A percentile compares a stretch with the other conserved stretches of the same genome.
Conservation (phyloP, 2,888 invertebrate genomes). For the Amblyjoppa proteus region DNA sequence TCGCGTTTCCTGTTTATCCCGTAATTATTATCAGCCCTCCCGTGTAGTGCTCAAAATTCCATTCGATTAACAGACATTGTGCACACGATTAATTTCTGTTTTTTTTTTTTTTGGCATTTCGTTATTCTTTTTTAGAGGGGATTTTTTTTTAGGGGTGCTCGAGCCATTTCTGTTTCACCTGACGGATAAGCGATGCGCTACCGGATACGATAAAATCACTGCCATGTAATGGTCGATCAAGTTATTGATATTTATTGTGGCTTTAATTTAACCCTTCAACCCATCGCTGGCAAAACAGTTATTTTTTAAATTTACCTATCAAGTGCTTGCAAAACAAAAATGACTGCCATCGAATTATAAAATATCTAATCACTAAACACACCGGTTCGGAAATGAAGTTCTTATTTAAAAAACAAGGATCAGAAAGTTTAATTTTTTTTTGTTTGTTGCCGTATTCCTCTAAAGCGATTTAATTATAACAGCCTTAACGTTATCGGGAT, state of each 20-base stretch:
- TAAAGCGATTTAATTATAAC: not conserved
- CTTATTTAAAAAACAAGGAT: not conserved
- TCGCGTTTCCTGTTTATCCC: slow-evolving; percentile 2
- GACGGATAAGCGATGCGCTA: too few species aligned
- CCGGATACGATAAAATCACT: too few species aligned
- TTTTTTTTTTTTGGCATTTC: not conserved
- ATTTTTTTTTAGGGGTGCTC: not conserved
- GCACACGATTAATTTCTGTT: not conserved
- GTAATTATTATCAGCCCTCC: not conserved
- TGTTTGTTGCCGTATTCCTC: not conserved
- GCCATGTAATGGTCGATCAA: too few species aligned
- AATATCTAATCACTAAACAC: not conserved
- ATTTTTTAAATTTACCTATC: too few species aligned
- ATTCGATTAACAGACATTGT: not conserved
- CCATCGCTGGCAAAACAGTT: too few species aligned
- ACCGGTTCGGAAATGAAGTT: not conserved
- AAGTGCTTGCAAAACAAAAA: not conserved
- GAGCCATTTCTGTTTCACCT: too few species aligned
- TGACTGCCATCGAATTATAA: too few species aligned
- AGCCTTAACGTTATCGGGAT: not conserved
- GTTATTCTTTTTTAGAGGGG: not conserved
- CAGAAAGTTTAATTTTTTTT: not conserved
- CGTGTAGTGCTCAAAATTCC: not conserved
- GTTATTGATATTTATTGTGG: too few species aligned
- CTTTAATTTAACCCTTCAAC: too few species aligned